Conservation (phyloP, 2,888 invertebrate species). For the Malachius bipustulatus region DNA sequence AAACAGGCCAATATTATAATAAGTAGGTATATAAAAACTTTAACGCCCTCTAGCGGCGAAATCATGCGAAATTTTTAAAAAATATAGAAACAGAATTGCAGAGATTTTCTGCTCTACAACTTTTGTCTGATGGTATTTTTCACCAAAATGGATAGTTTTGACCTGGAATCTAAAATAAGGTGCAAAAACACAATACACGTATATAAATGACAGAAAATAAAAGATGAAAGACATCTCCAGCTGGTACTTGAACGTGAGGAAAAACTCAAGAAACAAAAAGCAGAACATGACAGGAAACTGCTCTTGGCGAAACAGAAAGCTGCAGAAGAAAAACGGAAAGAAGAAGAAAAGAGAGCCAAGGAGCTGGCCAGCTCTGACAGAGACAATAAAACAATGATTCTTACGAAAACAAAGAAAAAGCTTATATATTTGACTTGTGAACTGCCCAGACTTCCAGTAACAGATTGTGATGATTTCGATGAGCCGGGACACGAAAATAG, state of each 20-base stretch:
- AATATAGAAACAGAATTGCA: no score
- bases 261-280: conserved; percentile 22
- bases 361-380: conserved; percentile 30
- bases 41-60: no score
- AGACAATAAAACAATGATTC: conserved; percentile 22
- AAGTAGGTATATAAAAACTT: no score
- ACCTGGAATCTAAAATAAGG: no score
- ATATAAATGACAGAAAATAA: conserved; percentile 41
- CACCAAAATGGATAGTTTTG: no score
- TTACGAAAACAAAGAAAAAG: conserved; percentile 30
- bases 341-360: conserved; percentile 26
- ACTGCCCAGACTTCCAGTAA: conserved; percentile 40
- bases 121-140: no score
- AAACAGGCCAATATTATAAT: no score
- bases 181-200: no score
- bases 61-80: no score
- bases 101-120: no score
- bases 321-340: conserved; percentile 29
- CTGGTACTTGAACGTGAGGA: conserved; percentile 7
- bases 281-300: conserved; percentile 45
- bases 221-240: conserved; percentile 38
- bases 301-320: conserved; percentile 41
- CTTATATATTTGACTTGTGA: conserved; percentile 25
- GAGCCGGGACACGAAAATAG: conserved; percentile 34
- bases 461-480: conserved; percentile 46